Percentiles rank a stretch among this genome's conserved stretches.
These are phyloP conservation scores for Hydrophis major DNA, from an alignment of 2,797 vertebrate species.

Conservation along the genomic window DNA sequence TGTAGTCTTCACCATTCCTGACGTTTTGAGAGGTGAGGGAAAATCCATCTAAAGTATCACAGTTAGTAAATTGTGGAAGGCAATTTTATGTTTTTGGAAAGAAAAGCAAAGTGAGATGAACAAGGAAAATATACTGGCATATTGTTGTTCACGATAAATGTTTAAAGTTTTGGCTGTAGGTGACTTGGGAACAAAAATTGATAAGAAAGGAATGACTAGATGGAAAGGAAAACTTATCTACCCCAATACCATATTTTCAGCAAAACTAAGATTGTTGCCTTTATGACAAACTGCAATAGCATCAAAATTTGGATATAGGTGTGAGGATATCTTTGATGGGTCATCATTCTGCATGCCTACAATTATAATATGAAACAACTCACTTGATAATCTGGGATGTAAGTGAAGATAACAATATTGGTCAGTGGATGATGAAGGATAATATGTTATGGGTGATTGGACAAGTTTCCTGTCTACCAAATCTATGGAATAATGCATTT, in stretches of 20 bases:
- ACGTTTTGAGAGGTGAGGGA: rapidly evolving
- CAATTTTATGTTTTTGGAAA: background rate
- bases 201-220: background rate
- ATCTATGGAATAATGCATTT: background rate
- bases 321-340: background rate
- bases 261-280: background rate
- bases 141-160: background rate
- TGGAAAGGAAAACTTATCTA: background rate
- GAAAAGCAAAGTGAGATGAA: background rate
- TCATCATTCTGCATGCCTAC: background rate
- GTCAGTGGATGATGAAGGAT: background rate
- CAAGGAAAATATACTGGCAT: background rate
- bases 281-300: background rate
- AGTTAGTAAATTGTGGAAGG: background rate
- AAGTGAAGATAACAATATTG: background rate
- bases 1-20: background rate
- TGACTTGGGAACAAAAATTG: background rate
- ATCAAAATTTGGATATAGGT: background rate
- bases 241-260: background rate
- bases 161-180: background rate
- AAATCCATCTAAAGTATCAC: background rate
- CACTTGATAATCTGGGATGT: background rate
- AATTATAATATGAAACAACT: background rate
- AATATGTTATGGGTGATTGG: background rate
- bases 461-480: background rate